A percentile compares a stretch with the other conserved stretches of the same genome.
Evolutionary conservation across 2,797 vertebrate genomes (phyloP).

Genomic region (Propithecus deckenii): DNA sequence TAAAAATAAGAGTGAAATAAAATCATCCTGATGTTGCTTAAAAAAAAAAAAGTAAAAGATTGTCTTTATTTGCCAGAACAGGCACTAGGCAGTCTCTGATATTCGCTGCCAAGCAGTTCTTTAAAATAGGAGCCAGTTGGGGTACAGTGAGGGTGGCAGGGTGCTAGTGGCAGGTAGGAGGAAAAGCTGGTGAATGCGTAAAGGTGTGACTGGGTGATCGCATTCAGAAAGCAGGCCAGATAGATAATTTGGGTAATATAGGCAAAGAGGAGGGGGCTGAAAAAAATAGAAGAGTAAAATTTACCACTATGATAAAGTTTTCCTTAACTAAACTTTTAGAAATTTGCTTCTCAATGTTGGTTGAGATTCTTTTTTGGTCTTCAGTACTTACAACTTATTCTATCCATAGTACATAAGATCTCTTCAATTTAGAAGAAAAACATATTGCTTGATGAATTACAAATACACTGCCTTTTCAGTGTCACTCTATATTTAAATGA

Average conservation of each 20-base stretch:
- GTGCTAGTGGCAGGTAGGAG: background rate
- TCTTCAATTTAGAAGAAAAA: conserved; percentile 25
- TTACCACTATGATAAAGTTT: background rate
- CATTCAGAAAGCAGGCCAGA: background rate
- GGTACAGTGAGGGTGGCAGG: background rate
- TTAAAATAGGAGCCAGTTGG: conserved; percentile 25
- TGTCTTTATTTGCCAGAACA: background rate
- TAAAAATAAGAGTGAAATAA: conserved; percentile 32
- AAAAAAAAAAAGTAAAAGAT: background rate
- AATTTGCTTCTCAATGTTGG: background rate
- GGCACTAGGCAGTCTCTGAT: background rate
- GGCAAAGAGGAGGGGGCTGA: background rate
- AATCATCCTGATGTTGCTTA: background rate
- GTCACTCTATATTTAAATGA: conserved; percentile 41
- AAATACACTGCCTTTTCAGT: background rate
- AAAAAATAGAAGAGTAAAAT: background rate
- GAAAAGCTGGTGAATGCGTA: background rate
- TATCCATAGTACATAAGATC: background rate
- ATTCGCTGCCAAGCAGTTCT: background rate
- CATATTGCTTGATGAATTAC: conserved; percentile 5
- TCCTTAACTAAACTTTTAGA: conserved; percentile 15
- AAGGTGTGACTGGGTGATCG: background rate
- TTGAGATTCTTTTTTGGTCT: background rate
- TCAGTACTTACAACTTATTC: background rate
- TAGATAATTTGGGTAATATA: background rate